Base-by-base conservation (phyloP, 2,797 vertebrate species). In the Oreochromis grahami region DNA sequence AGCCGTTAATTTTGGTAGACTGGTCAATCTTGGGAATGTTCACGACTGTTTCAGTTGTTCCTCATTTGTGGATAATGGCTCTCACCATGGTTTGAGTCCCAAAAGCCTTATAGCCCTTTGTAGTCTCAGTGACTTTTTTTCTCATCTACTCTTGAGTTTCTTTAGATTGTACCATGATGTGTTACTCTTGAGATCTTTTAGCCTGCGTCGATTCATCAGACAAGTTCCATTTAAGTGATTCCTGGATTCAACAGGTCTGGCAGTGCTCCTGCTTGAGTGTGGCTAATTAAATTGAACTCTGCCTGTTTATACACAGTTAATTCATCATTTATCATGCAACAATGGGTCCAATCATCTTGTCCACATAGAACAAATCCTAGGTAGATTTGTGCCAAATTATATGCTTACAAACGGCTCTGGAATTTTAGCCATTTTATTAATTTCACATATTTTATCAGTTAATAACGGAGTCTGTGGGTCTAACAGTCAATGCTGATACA, bases 391-490 rank as follows among this genome's bases (percentile, higher is more conserved):
- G 0, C 1, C 2, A 38, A 65, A 65, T 21, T 65, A 13, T 38
- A 65, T 21, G 36, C 36, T 8, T 21, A 17, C 21, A 63, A 36
- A 36, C 17, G 7, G 17, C 32, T 63, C 32, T 36, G 58, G 58
- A 63, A 63, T 63, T 63, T 63, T 3, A 43, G 41, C 41, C 5
- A 13, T 43, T 43, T 19, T n/a, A 63, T 63, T n/a, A 70, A 70
- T 43, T 10, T 70, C 21, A 70, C 38, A 43, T 24, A 43, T 70
- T 70, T 0, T 43, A 70, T 43, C 21, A 24, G 2, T 43, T 68
- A 43, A 17, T 68, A 43, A 24, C 43, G n/a, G 21, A 43, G 2
- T 17, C 5, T 0, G 0, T 17, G 2, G 38, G 8, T 43, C 38
- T 70, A 43, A 70, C 3, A 17, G 21, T 43, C n/a, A 68, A 43